phyloP scores from a whole-genome alignment of 2,797 vertebrate species.

The Taenioides sp. region DNA sequence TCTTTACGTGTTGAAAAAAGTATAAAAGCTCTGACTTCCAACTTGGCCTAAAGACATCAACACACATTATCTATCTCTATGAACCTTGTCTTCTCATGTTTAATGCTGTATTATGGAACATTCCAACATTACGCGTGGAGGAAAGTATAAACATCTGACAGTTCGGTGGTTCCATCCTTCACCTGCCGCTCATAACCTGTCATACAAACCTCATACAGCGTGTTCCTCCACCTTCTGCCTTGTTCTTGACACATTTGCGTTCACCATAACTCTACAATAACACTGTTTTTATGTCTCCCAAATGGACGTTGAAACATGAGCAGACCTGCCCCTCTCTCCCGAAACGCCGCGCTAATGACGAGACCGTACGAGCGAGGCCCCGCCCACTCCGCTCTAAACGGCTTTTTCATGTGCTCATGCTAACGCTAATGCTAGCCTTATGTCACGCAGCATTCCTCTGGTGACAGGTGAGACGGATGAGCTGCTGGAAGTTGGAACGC shows the following conservation, averaged over 20 bases:
- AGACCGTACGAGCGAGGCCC: conserved; percentile 5
- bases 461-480: conserved; percentile 65
- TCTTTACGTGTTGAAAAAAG: neutral
- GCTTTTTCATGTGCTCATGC: conserved; percentile 41
- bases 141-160: too few species aligned
- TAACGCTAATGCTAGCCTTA: conserved; percentile 32
- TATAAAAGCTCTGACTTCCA: neutral
- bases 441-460: conserved; percentile 61
- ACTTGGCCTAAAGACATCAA: neutral
- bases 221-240: neutral
- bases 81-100: neutral
- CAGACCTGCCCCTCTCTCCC: neutral
- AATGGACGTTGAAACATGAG: neutral
- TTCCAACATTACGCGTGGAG: neutral
- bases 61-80: neutral
- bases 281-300: neutral
- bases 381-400: conserved; percentile 10
- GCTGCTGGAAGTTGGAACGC: conserved; percentile 64
- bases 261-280: neutral
- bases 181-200: neutral
- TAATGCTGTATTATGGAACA: neutral
- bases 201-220: neutral
- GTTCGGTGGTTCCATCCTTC: neutral
- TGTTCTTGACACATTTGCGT: neutral
- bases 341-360: conserved; percentile 15